Evolutionary conservation across 2,888 invertebrate species (phyloP), one percentile per base, ranked within the genome.

Genomic region (Willowsia nigromaculata): DNA sequence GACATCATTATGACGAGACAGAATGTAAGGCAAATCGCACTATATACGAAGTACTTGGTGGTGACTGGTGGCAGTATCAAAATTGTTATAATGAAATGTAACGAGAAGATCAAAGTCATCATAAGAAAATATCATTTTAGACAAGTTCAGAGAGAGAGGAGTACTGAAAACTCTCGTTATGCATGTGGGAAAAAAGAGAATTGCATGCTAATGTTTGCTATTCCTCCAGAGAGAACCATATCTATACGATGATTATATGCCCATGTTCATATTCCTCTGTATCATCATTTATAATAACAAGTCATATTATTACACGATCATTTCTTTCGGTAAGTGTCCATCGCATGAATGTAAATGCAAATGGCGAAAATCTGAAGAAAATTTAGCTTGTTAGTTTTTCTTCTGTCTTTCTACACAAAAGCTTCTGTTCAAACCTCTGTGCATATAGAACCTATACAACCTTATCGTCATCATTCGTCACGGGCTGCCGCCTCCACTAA

Each of bases 401-500:
- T 78, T 59, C 13, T 50, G 50, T 59, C 68, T 84, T 65, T 65
- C 65, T 65, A 53, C 40, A 71, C 71, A 71, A 53, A 84, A 53
- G 76, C 71, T 87, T 87, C 71, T 80, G 62, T 80, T 33, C 47
- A 74, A 25, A 56, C 74, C 47, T 47, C 15, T 47, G 15, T 50
- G 13, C 71, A 22, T 13, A 13, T 2, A 13, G 47, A 47, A 5
- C n/a, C n/a, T 11, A 50, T 80, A 80, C 56, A 65, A 13, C 62
- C 27, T 65, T 65, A 27, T 76, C 68, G 9, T 56, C 65, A 56
- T 82, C 82, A 65, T 82, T 40, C 83, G 88, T 88, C 88, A 88
- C 88, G 88, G 88, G 56, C 88, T 88, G 84, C 88, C 88, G 88
- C 88, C 88, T 88, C 88, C 84, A 53, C 88, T 88, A 83, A 88